These are phyloP conservation scores for Halcyon chelicuti DNA, from an alignment of 2,797 vertebrate species.

Conservation along the genomic window DNA sequence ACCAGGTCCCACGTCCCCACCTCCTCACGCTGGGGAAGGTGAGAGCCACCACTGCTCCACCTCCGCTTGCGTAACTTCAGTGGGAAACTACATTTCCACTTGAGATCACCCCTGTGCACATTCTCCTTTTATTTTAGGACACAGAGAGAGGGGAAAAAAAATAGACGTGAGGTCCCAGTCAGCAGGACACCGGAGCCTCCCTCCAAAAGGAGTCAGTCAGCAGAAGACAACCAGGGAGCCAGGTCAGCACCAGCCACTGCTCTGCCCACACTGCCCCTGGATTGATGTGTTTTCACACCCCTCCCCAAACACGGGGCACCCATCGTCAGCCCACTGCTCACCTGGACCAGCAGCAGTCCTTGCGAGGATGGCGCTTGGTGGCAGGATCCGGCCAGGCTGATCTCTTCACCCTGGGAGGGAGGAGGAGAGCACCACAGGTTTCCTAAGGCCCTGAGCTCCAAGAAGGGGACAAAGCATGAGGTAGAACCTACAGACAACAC, in stretches of 20 bases:
- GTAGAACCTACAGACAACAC: accelerated
- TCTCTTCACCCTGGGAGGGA: background rate
- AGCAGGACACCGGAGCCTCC: background rate
- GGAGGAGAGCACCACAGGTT: background rate
- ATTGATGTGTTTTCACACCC: accelerated
- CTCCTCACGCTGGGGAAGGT: background rate
- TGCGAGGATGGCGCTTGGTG: accelerated
- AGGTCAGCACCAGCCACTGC: background rate
- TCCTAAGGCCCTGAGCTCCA: no score
- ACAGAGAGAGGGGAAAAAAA: background rate
- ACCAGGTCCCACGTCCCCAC: background rate
- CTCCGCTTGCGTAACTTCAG: accelerated
- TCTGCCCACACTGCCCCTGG: accelerated
- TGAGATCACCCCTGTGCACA: background rate
- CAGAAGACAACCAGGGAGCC: background rate
- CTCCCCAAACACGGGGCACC: accelerated
- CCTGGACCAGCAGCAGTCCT: background rate
- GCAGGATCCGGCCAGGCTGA: background rate
- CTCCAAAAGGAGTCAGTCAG: background rate
- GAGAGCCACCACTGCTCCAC: accelerated
- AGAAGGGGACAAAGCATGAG: accelerated
- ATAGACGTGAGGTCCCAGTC: background rate
- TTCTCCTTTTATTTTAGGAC: background rate
- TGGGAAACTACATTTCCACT: background rate
- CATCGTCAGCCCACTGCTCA: accelerated